Percentiles rank a stretch among this genome's conserved stretches.
These are phyloP conservation scores for Sparidentex hasta DNA, from an alignment of 2,797 vertebrate genomes.

Conservation along the genomic window DNA sequence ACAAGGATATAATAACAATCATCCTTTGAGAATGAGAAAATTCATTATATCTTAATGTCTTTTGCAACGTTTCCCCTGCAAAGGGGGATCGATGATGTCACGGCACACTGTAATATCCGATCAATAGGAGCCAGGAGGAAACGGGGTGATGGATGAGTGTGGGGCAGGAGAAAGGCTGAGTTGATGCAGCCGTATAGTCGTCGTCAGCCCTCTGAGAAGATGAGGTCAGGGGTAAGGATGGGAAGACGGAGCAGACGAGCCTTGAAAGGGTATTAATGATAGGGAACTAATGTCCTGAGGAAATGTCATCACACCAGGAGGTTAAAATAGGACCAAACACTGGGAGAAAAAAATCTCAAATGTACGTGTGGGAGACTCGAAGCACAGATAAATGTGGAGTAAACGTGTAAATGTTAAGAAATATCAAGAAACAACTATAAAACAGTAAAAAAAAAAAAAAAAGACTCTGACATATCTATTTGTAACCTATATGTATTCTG, in stretches of 20 bases:
- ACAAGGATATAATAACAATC: neutral
- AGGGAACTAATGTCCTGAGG: constrained; percentile 30
- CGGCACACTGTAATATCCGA: constrained; percentile 21
- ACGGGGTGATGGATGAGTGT: constrained; percentile 33
- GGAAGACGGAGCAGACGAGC: constrained; percentile 14
- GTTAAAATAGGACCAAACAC: constrained; percentile 9
- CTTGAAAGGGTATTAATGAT: constrained; percentile 38
- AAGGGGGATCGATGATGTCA: constrained; percentile 19
- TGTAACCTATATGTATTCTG: constrained; percentile 46
- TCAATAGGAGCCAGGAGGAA: constrained; percentile 28
- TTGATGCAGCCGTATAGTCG: neutral
- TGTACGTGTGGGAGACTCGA: constrained; percentile 3
- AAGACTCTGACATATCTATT: constrained; percentile 51
- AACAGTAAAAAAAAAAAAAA: constrained; percentile 47
- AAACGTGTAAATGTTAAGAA: constrained; percentile 43
- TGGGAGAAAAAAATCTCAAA: neutral
- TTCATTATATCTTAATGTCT: neutral
- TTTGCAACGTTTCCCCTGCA: constrained; percentile 7
- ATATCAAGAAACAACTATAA: constrained; percentile 46
- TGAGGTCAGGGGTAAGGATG: constrained; percentile 44
- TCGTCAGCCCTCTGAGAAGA: constrained; percentile 32
- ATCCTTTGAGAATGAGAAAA: neutral
- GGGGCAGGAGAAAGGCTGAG: constrained; percentile 6
- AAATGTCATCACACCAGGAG: constrained; percentile 31
- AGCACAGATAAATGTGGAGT: constrained; percentile 1